Evolutionary conservation across 1,140 invertebrate species (phyloP).

Genomic region (Arctopsyche grandis): DNA sequence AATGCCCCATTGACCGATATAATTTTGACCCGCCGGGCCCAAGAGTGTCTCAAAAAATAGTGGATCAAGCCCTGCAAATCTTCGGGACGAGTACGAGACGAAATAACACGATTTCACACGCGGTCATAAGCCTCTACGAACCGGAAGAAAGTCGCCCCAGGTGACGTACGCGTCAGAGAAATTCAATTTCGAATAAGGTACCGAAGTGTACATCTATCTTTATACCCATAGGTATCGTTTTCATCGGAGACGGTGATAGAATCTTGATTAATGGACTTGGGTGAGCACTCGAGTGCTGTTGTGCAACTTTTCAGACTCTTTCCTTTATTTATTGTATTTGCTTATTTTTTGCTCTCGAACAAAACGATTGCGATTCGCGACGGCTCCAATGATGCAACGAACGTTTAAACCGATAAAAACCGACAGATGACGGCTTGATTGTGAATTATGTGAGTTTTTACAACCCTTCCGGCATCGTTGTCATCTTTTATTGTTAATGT

Average conservation of each 20-base stretch:
- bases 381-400: conserved; percentile 1
- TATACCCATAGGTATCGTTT: not conserved
- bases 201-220: not conserved
- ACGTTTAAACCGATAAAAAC: not conserved
- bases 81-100: not conserved
- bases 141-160: conserved; percentile 23
- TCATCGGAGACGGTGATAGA: not conserved
- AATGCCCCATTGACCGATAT: too few relatives aligned
- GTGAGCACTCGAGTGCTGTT: not conserved
- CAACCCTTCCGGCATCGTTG: conserved; percentile 17
- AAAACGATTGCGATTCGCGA: not conserved
- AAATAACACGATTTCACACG: conserved; percentile 26
- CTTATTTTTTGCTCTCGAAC: not conserved
- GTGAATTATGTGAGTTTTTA: not conserved
- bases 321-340: not conserved
- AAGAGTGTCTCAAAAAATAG: too few relatives aligned
- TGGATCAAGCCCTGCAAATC: too few relatives aligned
- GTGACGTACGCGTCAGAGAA: conserved; percentile 14
- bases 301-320: not conserved
- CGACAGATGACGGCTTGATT: conserved; percentile 1
- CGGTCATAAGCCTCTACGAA: conserved; percentile 17
- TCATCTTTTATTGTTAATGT: not conserved
- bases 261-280: conserved; percentile 15
- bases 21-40: too few relatives aligned
- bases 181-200: conserved; percentile 16